Evolutionary conservation across 2,888 invertebrate genomes (phyloP), one percentile per base, ranked within the genome.

Genomic region (Diploptera punctata): DNA sequence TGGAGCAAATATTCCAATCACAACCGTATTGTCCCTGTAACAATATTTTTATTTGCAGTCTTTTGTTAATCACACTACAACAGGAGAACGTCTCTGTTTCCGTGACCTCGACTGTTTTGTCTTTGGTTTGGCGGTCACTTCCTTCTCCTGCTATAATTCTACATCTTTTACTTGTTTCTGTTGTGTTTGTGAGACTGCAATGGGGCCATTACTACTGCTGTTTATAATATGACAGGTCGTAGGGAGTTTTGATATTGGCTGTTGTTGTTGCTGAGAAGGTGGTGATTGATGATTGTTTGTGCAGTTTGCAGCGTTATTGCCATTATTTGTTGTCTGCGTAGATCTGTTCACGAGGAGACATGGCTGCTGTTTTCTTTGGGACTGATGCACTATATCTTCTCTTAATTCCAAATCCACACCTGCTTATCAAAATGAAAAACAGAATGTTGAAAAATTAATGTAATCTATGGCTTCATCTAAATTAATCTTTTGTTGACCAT

Each of bases 341-440:
- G 72, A 54, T n/a, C 72, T 62, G 54, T 73, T 73, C 43, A 71
- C 73, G 4, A 73, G 29, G 10, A 68, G 33, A 19, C 49, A 49
- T 16, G 38, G 31, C 16, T 31, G 38, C 3, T 47, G 38, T 29
- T 33, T 33, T 19, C 43, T 38, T 19, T 71, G 68, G 38, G 60
- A 33, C 19, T 74, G 73, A 43, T 74, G 73, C 7, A 74, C 47
- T 0, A 71, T 47, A 26, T 72, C 74, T 18, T 74, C 71, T 19
- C 74, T 61, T 19, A 74, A 60, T 43, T 74, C 74, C 18, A 74
- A 33, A n/a, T 69, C 71, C 19, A 72, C 70, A 5, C 71, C 74
- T 74, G 61, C 0, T 21, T 1, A 61, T 13, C 13, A 19, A 65
- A 65, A 7, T 33, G 16, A 38, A 62, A n/a, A n/a, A n/a, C n/a